These are phyloP conservation scores for Ammospiza maritima DNA, from an alignment of 2,797 vertebrate species.

Conservation along the genomic window DNA sequence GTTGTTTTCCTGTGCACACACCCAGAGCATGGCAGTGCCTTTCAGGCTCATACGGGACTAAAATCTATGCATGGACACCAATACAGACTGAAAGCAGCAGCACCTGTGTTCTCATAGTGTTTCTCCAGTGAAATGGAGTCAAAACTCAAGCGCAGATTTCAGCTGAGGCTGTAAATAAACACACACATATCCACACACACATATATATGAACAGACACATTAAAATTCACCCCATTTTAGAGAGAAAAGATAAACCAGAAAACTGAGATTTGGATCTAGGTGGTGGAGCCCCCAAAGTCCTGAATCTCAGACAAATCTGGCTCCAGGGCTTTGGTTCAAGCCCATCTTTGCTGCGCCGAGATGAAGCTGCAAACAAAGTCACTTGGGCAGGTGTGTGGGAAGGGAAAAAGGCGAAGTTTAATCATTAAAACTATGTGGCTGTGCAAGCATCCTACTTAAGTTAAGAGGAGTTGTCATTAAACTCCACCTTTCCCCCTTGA, in stretches of 20 bases:
- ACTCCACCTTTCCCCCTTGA: slow-evolving; percentile 71
- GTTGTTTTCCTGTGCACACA: not conserved
- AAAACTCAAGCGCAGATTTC: not conserved
- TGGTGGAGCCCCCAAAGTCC: not conserved
- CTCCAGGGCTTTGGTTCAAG: not conserved
- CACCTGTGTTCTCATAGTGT: not conserved
- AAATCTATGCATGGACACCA: not conserved
- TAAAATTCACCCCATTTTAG: not conserved
- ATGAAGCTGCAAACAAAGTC: slow-evolving; percentile 11
- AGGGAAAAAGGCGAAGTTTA: slow-evolving; percentile 61
- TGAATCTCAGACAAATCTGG: not conserved
- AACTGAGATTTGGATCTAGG: not conserved
- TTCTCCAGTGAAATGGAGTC: not conserved
- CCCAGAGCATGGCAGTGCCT: not conserved
- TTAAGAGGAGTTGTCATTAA: slow-evolving; percentile 69
- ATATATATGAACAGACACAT: fast-evolving
- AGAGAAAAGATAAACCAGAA: not conserved
- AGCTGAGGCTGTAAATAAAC: not conserved
- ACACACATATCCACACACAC: not conserved
- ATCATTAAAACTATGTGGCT: slow-evolving; percentile 69
- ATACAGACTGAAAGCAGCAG: not conserved
- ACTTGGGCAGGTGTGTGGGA: slow-evolving; percentile 66
- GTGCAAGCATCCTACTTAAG: slow-evolving; percentile 68
- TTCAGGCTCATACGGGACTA: not conserved
- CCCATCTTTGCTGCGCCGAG: not conserved